Percentiles rank a stretch among this genome's conserved stretches.
Evolutionary conservation across 2,113 vertebrate species (phyloP).

Genomic region (Rhinoptilus africanus): DNA sequence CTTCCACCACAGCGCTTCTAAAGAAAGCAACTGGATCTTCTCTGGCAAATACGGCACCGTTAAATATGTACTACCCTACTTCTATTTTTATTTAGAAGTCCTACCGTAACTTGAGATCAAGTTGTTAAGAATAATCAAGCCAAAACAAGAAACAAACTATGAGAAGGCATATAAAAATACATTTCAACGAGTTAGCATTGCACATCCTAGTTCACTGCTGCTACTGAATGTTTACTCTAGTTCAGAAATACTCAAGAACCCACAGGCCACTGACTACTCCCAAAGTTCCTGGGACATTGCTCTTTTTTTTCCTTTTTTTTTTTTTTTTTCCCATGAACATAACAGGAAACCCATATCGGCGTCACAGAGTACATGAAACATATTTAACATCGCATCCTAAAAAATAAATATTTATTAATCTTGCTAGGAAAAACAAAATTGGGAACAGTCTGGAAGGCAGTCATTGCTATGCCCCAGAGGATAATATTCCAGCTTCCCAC

Average conservation of each 20-base stretch:
- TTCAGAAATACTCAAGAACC: background rate
- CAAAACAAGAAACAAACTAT: background rate
- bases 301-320: background rate
- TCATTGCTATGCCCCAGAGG: background rate
- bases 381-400: background rate
- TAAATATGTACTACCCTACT: background rate
- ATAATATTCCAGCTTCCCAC: background rate
- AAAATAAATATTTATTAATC: conserved; percentile 19
- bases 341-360: conserved; percentile 10
- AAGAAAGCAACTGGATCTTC: background rate
- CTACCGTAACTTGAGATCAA: background rate
- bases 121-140: background rate
- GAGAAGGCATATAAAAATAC: background rate
- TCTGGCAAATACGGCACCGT: background rate
- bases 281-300: background rate
- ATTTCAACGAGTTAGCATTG: background rate
- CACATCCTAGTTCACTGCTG: background rate
- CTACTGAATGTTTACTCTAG: background rate
- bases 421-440: background rate
- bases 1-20: background rate
- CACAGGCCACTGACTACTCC: background rate
- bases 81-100: conserved; percentile 22
- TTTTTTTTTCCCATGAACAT: background rate
- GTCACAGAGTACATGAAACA: conserved; percentile 1
- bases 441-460: background rate